Evolutionary conservation across 2,797 vertebrate species (phyloP).

Genomic region (Mallotus villosus): DNA sequence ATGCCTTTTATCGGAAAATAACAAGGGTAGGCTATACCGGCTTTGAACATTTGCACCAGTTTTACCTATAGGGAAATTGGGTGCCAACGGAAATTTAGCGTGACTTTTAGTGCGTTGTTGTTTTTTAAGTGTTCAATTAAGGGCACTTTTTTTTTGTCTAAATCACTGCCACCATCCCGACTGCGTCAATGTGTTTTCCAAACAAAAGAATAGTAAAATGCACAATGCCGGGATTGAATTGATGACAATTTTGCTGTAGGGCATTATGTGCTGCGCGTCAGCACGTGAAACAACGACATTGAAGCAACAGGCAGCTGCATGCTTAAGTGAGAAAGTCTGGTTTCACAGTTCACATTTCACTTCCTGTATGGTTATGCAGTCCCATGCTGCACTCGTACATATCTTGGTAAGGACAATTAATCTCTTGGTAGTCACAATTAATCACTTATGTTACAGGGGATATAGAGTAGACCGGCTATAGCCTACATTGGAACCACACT

Average conservation of each 20-base stretch:
- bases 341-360: constrained; percentile 5
- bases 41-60: constrained; percentile 32
- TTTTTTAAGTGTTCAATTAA: neutral
- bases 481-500: too few species aligned
- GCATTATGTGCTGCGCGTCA: neutral
- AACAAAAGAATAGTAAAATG: neutral
- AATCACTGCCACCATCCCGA: neutral
- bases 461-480: too few species aligned
- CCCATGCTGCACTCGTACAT: too few species aligned
- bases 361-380: neutral
- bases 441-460: too few species aligned
- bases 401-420: too few species aligned
- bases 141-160: neutral
- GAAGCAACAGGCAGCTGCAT: constrained; percentile 56
- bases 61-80: neutral
- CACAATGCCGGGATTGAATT: neutral
- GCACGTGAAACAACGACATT: constrained; percentile 14
- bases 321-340: constrained; percentile 5
- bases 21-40: constrained; percentile 14
- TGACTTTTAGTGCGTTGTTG: neutral
- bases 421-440: neutral
- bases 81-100: neutral
- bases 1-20: constrained; percentile 30
- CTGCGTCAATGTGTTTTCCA: neutral
- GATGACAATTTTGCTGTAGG: neutral